Conservation (phyloP, 2,797 vertebrate genomes). For the Anguilla obscura region DNA sequence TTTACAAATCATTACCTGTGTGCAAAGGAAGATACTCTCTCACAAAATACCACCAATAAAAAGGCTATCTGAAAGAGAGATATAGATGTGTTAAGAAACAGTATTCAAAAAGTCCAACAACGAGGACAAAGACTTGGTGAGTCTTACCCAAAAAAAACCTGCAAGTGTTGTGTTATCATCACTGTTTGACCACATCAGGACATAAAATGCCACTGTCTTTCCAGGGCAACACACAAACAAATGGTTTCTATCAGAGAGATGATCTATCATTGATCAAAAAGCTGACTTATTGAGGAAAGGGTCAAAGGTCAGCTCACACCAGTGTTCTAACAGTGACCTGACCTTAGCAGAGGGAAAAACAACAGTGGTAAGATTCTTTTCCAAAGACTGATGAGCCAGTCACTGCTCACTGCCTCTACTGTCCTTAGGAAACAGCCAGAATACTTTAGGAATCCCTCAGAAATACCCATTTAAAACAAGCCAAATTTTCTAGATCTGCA, state of each 20-base stretch:
- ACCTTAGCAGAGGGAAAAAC: conserved; percentile 7
- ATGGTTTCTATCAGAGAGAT: background rate
- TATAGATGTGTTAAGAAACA: background rate
- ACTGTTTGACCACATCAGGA: background rate
- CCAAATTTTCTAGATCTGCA: conserved; percentile 3
- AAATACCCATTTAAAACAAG: background rate
- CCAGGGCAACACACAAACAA: background rate
- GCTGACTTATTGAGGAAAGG: conserved; percentile 19
- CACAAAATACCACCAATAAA: background rate
- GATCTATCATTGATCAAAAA: background rate
- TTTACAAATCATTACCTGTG: conserved; percentile 58
- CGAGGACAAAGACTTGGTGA: background rate
- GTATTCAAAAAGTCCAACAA: background rate
- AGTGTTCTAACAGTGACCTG: conserved; percentile 26
- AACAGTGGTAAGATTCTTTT: conserved; percentile 10
- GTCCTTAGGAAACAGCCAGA: background rate
- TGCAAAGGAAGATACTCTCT: background rate
- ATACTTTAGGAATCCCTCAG: background rate
- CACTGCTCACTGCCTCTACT: background rate
- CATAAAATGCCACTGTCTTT: background rate
- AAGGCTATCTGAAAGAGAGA: background rate
- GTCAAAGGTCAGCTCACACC: conserved; percentile 27
- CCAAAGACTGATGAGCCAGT: background rate
- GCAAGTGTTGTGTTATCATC: background rate
- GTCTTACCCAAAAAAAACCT: background rate